Conservation (phyloP, 2,888 invertebrate genomes). For the Agrotis ipsilon region DNA sequence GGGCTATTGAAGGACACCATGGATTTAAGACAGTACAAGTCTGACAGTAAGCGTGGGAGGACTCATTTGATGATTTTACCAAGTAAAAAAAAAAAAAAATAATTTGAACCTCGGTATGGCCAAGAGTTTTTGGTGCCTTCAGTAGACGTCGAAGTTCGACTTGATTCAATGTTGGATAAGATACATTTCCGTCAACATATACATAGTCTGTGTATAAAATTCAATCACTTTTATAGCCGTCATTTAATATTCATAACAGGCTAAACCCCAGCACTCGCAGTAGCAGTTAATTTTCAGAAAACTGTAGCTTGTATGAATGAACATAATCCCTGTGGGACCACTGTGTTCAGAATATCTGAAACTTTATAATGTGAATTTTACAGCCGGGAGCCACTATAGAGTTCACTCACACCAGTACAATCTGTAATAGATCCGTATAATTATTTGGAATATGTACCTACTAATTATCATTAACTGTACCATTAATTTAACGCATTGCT, state of each 20-base stretch:
- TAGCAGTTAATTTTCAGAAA: conserved; percentile 10
- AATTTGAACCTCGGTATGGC: too few relatives aligned
- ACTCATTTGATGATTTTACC: too few relatives aligned
- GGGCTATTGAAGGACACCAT: too few relatives aligned
- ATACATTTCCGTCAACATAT: too few relatives aligned
- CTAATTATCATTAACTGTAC: conserved; percentile 71
- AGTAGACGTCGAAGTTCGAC: too few relatives aligned
- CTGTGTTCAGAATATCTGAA: conserved; percentile 1
- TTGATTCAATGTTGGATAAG: too few relatives aligned
- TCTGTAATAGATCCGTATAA: background rate
- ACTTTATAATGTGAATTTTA: background rate
- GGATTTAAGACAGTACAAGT: too few relatives aligned
- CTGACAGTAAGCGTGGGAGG: too few relatives aligned
- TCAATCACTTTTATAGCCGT: background rate
- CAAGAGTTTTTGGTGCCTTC: too few relatives aligned
- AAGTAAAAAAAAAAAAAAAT: too few relatives aligned
- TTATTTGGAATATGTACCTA: conserved; percentile 40
- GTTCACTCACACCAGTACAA: background rate
- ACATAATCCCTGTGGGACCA: background rate
- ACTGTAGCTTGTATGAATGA: conserved; percentile 13
- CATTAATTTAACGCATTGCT: conserved; percentile 71
- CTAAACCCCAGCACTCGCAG: background rate
- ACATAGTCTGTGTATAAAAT: background rate
- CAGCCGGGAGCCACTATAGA: background rate
- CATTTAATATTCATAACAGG: background rate